These are phyloP conservation scores for Mythimna ferrago DNA, from an alignment of 2,888 invertebrate genomes.

Conservation along the genomic window DNA sequence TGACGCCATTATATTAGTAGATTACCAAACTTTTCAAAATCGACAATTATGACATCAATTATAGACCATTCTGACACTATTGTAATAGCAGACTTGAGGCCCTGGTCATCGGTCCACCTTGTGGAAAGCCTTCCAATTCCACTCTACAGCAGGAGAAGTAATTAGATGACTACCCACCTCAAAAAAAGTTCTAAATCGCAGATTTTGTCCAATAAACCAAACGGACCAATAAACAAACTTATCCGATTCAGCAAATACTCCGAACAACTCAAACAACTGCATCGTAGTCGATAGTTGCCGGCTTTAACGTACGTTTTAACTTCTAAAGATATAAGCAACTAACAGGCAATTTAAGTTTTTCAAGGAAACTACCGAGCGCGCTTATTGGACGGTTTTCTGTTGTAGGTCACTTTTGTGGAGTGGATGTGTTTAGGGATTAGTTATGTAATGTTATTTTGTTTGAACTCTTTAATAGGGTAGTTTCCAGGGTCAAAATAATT, in stretches of 20 bases:
- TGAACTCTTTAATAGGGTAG: neutral
- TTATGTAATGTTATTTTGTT: neutral
- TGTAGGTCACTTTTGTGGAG: constrained; percentile 1
- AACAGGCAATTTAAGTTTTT: constrained; percentile 87
- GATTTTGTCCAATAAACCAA: constrained; percentile 1
- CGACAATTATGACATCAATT: too few species aligned
- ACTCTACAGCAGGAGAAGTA: too few species aligned
- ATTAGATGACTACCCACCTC: neutral
- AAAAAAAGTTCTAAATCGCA: neutral
- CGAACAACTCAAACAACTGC: constrained; percentile 40
- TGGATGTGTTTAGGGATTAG: neutral
- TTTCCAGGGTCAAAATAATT: too few species aligned
- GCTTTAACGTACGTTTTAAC: constrained; percentile 68
- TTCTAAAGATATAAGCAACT: constrained; percentile 79
- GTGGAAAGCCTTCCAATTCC: too few species aligned
- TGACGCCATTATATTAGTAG: too few species aligned
- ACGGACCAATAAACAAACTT: constrained; percentile 22
- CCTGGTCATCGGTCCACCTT: too few species aligned
- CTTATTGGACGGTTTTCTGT: constrained; percentile 14
- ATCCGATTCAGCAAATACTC: constrained; percentile 34
- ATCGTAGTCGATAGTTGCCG: constrained; percentile 41
- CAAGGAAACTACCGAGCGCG: constrained; percentile 47
- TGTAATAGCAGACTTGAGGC: too few species aligned
- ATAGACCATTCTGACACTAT: too few species aligned
- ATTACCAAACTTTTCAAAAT: too few species aligned